phyloP scores from a whole-genome alignment of 2,113 vertebrate species.

The Anarrhichthys ocellatus region DNA sequence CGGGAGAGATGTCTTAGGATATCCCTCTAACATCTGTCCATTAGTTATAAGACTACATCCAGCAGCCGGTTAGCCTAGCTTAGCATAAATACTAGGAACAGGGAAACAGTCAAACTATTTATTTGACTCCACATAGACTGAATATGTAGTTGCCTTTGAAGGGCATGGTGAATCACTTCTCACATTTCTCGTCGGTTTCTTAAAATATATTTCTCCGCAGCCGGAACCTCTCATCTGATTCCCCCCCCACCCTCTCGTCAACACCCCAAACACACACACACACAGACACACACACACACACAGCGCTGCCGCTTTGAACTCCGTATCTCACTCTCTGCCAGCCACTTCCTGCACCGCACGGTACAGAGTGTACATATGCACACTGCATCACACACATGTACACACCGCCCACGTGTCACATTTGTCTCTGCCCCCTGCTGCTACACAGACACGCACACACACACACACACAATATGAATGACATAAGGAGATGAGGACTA shows the following conservation, averaged over 20 bases:
- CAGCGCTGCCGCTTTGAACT: conserved; percentile 64
- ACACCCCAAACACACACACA: too few relatives aligned
- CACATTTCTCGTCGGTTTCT: not conserved
- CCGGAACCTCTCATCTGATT: conserved; percentile 19
- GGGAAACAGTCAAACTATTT: not conserved
- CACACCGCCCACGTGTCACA: conserved; percentile 54
- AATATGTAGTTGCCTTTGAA: not conserved
- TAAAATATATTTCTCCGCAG: conserved; percentile 21
- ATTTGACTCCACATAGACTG: not conserved
- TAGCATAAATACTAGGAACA: not conserved
- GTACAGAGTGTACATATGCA: conserved; percentile 18
- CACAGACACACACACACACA: conserved; percentile 6
- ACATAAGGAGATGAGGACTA: conserved; percentile 50
- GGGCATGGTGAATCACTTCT: not conserved
- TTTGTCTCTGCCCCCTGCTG: conserved; percentile 34
- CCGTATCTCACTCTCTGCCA: conserved; percentile 25
- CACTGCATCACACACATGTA: conserved; percentile 17
- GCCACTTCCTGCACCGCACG: conserved; percentile 33
- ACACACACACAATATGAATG: conserved; percentile 18
- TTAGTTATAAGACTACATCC: not conserved
- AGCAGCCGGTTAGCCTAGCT: not conserved
- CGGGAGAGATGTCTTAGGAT: too few relatives aligned
- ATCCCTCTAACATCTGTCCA: too few relatives aligned
- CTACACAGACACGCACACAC: conserved; percentile 25
- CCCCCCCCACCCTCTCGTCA: not conserved